Evolutionary conservation across 2,113 vertebrate species (phyloP).

Genomic region (Corydoras maculifer): DNA sequence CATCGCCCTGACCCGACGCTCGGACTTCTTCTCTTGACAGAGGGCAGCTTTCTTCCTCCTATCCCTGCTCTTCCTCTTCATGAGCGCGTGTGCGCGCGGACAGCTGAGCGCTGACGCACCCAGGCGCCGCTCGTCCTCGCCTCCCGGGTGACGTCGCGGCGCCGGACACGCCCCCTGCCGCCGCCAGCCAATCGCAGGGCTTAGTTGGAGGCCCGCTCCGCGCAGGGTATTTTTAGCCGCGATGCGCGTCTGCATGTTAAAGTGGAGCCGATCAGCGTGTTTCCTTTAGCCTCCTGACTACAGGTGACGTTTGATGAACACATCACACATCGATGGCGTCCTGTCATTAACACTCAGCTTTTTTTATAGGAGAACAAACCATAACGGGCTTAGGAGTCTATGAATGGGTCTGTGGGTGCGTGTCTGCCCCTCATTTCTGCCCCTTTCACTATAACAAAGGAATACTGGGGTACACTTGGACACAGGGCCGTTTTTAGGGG

Average conservation of each 20-base stretch:
- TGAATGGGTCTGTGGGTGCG: no score
- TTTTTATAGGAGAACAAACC: no score
- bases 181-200: constrained; percentile 57
- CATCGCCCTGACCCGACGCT: constrained; percentile 59
- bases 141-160: constrained; percentile 56
- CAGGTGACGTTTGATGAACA: not conserved
- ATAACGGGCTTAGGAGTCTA: no score
- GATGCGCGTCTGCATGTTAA: constrained; percentile 22
- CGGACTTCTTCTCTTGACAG: not conserved
- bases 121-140: constrained; percentile 46
- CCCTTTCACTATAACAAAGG: no score
- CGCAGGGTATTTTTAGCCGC: constrained; percentile 50
- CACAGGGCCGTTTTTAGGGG: no score
- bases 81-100: constrained; percentile 29
- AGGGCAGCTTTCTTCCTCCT: not conserved
- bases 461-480: no score
- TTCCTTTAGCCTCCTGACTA: constrained; percentile 14
- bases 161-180: constrained; percentile 43
- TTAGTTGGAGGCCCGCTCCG: constrained; percentile 30
- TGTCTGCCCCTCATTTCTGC: no score
- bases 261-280: constrained; percentile 6
- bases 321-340: not conserved
- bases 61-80: constrained; percentile 42
- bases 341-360: no score
- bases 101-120: constrained; percentile 62